Evolutionary conservation across 1,140 invertebrate species (phyloP), one percentile per base, ranked within the genome.

Genomic region (Heliconius congener): DNA sequence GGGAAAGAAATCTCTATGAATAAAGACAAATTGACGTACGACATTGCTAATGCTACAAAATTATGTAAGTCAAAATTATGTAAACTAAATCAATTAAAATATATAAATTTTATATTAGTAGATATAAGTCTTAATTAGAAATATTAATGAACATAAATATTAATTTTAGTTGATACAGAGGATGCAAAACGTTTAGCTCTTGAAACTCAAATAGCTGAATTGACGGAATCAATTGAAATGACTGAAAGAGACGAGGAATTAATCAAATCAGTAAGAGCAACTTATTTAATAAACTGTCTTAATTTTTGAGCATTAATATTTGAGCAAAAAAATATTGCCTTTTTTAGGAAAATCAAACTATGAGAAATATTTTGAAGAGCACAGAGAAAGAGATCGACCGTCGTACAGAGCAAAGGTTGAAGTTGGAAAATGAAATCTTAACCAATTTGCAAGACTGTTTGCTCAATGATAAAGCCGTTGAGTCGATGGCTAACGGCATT

Each of bases 381-480:
- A 88, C 95, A 0, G 88, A 94, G 39, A 95, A 95, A 76, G 95
- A 96, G 70, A 85, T 95, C 8, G 95, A 96, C 39, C 95, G 94
- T 79, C 86, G 95, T n/a, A 74, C 88, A 1, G 95, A 92, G 73
- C 88, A 95, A 57, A 97, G 97, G 86, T 83, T 93, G 16, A 87
- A 92, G 55, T 83, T 96, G 57, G 97, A 97, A 86, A 95, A 96
- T 77, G 85, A 95, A n/a, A 96, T 97, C 66, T 85, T 97, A 16
- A 87, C 91, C 60, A 95, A 96, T 74, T 91, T 97, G 1, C 96
- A 97, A 84, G 96, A 97, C 19, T 96, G 97, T 84, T 83, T 97
- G n/a, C 93, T 96, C 8, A 96, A 96, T 46, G 96, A 97, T 82
- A 97, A 97, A 87, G 95, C 95, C 0, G 95, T 95, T 13, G 91